Evolutionary conservation across 2,797 vertebrate genomes (phyloP).

Genomic region (Loriculus beryllinus): DNA sequence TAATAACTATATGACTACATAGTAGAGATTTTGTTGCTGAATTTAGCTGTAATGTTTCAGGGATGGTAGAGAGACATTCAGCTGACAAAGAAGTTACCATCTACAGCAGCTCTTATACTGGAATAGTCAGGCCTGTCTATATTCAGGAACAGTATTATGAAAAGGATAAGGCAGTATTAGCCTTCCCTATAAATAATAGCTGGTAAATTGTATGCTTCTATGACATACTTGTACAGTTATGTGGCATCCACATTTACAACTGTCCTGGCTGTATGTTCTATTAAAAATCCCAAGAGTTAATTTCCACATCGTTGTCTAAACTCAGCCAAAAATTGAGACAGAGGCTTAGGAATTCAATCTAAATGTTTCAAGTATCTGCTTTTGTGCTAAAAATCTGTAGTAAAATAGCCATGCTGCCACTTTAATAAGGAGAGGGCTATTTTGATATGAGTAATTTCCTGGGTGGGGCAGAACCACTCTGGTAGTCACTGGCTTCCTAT

Average conservation of each 20-base stretch:
- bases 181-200: background rate
- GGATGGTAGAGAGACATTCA: background rate
- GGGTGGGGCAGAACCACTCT: background rate
- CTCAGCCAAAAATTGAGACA: background rate
- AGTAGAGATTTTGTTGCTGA: background rate
- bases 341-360: background rate
- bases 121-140: background rate
- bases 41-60: background rate
- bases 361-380: background rate
- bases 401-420: background rate
- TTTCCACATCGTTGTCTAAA: background rate
- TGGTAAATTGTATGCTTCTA: background rate
- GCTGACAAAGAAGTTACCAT: background rate
- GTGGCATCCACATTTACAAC: background rate
- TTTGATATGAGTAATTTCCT: background rate
- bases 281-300: background rate
- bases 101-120: background rate
- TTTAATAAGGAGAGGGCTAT: background rate
- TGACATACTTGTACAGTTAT: background rate
- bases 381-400: background rate
- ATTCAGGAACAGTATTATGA: background rate
- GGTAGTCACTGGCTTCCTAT: background rate
- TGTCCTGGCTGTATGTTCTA: background rate
- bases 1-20: background rate
- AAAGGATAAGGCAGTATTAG: background rate